Percentiles rank a stretch among this genome's conserved stretches.
phyloP scores from a whole-genome alignment of 2,888 invertebrate species.

The Julus scandinavius region DNA sequence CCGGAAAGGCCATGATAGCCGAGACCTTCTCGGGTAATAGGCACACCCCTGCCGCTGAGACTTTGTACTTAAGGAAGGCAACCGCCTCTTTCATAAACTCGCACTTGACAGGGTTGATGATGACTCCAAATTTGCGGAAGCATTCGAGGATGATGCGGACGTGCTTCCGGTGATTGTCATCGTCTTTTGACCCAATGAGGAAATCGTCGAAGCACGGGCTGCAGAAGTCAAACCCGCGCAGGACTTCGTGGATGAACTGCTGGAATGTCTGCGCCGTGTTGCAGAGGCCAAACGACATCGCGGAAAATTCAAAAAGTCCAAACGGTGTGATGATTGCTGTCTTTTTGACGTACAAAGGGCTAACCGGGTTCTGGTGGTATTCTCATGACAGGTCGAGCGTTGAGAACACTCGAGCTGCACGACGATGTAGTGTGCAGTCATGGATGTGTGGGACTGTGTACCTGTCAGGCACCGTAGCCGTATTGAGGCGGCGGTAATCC shows the following conservation, averaged over 20 bases:
- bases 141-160: not conserved
- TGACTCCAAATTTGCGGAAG: not conserved
- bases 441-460: not conserved
- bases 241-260: not conserved
- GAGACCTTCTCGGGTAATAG: not conserved
- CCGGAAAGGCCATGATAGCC: not conserved
- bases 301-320: not conserved
- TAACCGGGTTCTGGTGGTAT: not conserved
- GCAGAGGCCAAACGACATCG: not conserved
- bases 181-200: not conserved
- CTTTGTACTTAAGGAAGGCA: not conserved
- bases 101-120: not conserved
- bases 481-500: not conserved
- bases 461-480: too few species aligned
- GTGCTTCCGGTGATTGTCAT: not conserved
- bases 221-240: too few species aligned
- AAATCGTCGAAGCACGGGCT: too few species aligned
- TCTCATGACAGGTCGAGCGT: not conserved
- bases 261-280: not conserved
- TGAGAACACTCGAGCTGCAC: not conserved
- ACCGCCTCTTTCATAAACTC: not conserved
- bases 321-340: not conserved
- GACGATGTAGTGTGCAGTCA: not conserved
- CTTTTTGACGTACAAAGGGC: not conserved
- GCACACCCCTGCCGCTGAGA: not conserved